These are phyloP conservation scores for Ceyx cyanopectus DNA, from an alignment of 2,113 vertebrate species.

Conservation along the genomic window DNA sequence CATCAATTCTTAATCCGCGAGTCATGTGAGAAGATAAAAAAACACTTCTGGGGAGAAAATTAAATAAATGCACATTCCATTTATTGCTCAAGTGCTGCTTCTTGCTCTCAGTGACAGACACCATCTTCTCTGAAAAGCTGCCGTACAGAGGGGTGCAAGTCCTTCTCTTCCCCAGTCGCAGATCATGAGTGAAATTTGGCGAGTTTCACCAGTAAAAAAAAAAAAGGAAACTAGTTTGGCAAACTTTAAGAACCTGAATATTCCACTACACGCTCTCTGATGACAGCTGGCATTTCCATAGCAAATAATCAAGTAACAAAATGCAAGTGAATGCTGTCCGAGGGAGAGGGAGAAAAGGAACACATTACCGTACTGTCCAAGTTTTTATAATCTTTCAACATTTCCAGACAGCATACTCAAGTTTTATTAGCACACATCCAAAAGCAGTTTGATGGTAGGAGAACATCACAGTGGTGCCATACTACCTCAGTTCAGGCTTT, in stretches of 20 bases:
- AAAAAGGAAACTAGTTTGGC: background rate
- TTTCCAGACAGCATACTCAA: background rate
- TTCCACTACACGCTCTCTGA: fast-evolving
- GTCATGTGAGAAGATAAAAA: background rate
- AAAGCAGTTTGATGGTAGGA: background rate
- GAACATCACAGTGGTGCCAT: background rate
- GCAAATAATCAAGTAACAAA: background rate
- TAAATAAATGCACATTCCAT: background rate
- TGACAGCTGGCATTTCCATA: background rate
- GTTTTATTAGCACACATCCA: background rate
- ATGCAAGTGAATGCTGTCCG: background rate
- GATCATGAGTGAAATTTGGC: background rate
- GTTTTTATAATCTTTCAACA: background rate
- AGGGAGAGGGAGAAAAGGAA: background rate
- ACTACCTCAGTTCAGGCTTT: background rate
- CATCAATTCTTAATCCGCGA: background rate
- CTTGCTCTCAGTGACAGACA: background rate
- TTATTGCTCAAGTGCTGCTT: background rate
- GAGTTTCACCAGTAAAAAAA: fast-evolving
- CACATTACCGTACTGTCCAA: background rate
- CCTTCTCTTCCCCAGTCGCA: background rate
- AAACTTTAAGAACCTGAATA: background rate
- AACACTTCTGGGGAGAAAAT: background rate
- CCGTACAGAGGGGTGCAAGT: background rate
- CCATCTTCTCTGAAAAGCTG: background rate